Evolutionary conservation across 2,888 invertebrate genomes (phyloP), one percentile per base, ranked within the genome.

Genomic region (Cataglyphis albicans): DNA sequence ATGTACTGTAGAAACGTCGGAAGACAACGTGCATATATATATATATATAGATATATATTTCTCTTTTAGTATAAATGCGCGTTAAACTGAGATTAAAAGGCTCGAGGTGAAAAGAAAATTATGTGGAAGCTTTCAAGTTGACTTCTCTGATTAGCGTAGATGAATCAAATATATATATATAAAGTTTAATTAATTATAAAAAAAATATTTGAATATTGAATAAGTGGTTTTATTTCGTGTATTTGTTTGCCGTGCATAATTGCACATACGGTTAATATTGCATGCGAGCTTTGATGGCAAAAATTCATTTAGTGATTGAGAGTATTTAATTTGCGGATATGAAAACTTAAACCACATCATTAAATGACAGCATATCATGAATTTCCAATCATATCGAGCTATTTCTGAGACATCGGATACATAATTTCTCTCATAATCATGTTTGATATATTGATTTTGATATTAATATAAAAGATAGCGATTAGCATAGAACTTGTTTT

Each of bases 281-380:
- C 35, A 68, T 55, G 12, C 10, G 1, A 87, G 83, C 83, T 82
- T 83, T 78, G 83, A 78, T 83, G 78, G 57, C 59, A 78, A 68
- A 67, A 80, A 81, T 76, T 83, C 80, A 81, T 55, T 21, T 55
- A 15, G 9, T 57, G 4, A 4, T 57, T 5, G 21, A 55, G 9
- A 70, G 12, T 21, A 38, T 41, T 73, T 9, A 41, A 61, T 18
- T 61, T 41, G 6, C 7, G 7, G 4, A 29, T 21, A 21, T 73
- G 4, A n/a, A 57, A 57, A n/a, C 12, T 41, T 73, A 41, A 25
- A 41, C 7, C 1, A 25, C 35, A 35, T 55, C 3, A 68, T 52
- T 52, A 32, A 48, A 9, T 38, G 35, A 55, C 32, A 18, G 18
- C 10, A 72, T n/a, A 38, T 73, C n/a, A 41, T 55, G 41, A 59